Evolutionary conservation across 2,888 invertebrate species (phyloP).

Genomic region (Conistra vaccinii): DNA sequence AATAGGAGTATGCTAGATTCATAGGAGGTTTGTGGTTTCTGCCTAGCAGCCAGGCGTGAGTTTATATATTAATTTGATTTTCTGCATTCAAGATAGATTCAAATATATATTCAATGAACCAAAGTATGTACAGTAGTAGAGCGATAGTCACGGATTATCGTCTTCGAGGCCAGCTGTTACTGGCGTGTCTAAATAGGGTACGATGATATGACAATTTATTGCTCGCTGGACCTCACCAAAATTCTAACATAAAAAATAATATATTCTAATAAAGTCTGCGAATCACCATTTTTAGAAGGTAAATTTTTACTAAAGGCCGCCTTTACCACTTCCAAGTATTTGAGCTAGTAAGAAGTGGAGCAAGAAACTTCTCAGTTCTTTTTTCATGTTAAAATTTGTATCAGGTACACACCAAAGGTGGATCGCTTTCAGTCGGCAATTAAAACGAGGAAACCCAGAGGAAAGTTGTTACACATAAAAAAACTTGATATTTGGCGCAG

Average conservation of each 20-base stretch:
- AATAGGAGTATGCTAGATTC: background rate
- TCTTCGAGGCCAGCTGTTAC: background rate
- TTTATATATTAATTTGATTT: background rate
- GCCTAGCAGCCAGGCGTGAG: background rate
- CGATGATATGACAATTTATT: background rate
- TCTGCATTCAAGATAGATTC: background rate
- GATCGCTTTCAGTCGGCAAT: background rate
- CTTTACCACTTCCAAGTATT: background rate
- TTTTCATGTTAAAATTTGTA: background rate
- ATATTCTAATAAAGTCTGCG: background rate
- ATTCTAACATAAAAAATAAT: background rate
- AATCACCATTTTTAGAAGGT: background rate
- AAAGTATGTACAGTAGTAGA: background rate
- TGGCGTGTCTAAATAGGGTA: conserved; percentile 1
- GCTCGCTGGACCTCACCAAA: background rate
- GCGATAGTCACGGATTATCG: conserved; percentile 40
- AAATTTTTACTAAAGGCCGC: background rate
- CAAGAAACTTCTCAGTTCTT: background rate
- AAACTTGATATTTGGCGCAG: background rate
- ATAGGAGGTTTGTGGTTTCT: background rate
- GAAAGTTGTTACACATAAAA: no score
- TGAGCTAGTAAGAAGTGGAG: background rate
- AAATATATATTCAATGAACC: conserved; percentile 13
- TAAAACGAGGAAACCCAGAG: no score
- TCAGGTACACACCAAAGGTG: background rate